Percentiles rank a stretch among this genome's conserved stretches.
phyloP scores from a whole-genome alignment of 2,888 invertebrate genomes.

The Sesia bembeciformis region DNA sequence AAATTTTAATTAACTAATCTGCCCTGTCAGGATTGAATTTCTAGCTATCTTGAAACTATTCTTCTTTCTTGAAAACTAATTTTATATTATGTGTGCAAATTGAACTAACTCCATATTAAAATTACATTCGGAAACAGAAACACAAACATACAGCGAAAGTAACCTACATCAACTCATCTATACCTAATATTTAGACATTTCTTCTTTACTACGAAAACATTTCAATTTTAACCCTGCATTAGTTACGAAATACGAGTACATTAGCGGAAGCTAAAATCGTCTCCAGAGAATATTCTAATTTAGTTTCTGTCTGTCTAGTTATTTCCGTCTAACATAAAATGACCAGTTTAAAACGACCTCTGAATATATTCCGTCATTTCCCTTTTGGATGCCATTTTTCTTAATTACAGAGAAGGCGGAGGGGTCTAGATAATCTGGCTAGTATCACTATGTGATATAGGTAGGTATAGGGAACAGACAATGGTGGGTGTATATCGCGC shows the following conservation, averaged over 20 bases:
- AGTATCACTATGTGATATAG: conserved; percentile 16
- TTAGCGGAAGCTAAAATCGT: conserved; percentile 44
- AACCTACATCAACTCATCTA: background rate
- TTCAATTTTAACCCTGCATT: conserved; percentile 1
- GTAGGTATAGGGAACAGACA: conserved; percentile 34
- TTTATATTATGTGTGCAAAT: too few relatives aligned
- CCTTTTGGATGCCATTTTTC: conserved; percentile 15
- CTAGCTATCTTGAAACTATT: too few relatives aligned
- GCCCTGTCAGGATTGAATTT: too few relatives aligned
- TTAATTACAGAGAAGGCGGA: conserved; percentile 15
- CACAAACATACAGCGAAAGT: too few relatives aligned
- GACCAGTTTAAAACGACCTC: conserved; percentile 37
- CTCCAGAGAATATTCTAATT: conserved; percentile 62
- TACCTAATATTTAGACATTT: background rate
- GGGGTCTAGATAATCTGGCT: conserved; percentile 37
- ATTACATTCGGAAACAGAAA: too few relatives aligned
- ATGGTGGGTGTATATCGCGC: conserved; percentile 44
- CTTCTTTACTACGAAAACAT: background rate
- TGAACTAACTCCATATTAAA: too few relatives aligned
- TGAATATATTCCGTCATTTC: conserved; percentile 14
- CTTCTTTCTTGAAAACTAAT: too few relatives aligned
- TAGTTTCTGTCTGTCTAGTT: conserved; percentile 58
- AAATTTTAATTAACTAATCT: too few relatives aligned
- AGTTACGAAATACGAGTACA: conserved; percentile 17
- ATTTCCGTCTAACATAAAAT: conserved; percentile 48